These are phyloP conservation scores for Eilema caniola DNA, from an alignment of 2,888 invertebrate genomes.

Conservation along the genomic window DNA sequence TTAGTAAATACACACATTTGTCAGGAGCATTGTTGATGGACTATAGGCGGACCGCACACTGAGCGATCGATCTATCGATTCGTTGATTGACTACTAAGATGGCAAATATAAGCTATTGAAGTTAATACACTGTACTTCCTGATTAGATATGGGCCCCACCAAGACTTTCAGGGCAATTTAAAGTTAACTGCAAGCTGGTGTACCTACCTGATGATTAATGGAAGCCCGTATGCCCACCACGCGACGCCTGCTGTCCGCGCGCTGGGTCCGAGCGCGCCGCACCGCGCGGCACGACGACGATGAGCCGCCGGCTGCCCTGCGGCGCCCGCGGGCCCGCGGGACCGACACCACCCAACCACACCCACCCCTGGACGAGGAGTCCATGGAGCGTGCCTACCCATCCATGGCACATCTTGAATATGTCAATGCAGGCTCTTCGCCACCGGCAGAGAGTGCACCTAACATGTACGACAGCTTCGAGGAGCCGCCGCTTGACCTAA, in stretches of 20 bases:
- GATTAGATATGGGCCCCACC: too few relatives aligned
- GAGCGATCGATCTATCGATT: slow-evolving; percentile 10
- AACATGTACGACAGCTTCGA: slow-evolving; percentile 94
- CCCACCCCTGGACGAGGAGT: slow-evolving; percentile 71
- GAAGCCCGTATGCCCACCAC: slow-evolving; percentile 80
- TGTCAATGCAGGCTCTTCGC: slow-evolving; percentile 93
- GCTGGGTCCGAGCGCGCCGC: slow-evolving; percentile 74
- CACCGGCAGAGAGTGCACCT: slow-evolving; percentile 93
- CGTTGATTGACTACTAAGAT: not conserved
- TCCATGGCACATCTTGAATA: slow-evolving; percentile 90
- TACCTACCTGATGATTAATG: too few relatives aligned
- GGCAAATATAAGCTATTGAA: not conserved
- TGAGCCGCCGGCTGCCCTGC: slow-evolving; percentile 61
- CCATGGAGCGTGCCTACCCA: slow-evolving; percentile 90
- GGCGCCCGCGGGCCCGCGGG: slow-evolving; percentile 71
- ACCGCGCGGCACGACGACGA: slow-evolving; percentile 49
- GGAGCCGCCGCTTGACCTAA: slow-evolving; percentile 90
- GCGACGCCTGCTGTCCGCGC: slow-evolving; percentile 75
- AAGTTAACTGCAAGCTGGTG: too few relatives aligned
- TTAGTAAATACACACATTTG: slow-evolving; percentile 57
- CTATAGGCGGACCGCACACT: slow-evolving; percentile 24
- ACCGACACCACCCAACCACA: slow-evolving; percentile 53
- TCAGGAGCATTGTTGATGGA: slow-evolving; percentile 44
- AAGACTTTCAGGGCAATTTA: too few relatives aligned
- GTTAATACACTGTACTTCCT: too few relatives aligned